Conservation (phyloP, 1,140 invertebrate genomes). For the Magallana angulata region DNA sequence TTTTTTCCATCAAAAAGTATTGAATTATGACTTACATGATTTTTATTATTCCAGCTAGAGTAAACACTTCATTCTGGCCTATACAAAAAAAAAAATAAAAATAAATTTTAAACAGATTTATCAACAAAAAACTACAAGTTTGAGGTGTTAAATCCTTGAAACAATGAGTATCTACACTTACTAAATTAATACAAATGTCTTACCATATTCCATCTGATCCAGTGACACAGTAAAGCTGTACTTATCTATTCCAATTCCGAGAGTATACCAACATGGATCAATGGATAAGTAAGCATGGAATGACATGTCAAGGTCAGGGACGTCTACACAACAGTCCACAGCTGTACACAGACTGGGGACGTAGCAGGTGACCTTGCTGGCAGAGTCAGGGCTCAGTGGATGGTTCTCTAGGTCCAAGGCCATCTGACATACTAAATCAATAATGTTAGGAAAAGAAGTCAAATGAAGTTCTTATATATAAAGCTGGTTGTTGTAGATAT, state of each 20-base stretch:
- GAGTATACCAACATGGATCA: conserved; percentile 48
- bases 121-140: no score
- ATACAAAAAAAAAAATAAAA: no score
- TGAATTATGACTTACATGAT: neutral
- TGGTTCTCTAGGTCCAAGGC: conserved; percentile 28
- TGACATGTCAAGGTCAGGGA: conserved; percentile 32
- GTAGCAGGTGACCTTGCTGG: conserved; percentile 29
- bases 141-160: no score
- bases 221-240: conserved; percentile 48
- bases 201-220: conserved; percentile 41
- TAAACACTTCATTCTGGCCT: neutral
- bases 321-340: conserved; percentile 52
- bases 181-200: neutral
- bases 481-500: no score
- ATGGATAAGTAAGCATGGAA: conserved; percentile 45
- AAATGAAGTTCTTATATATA: no score
- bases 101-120: no score
- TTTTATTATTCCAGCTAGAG: conserved; percentile 15
- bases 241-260: conserved; percentile 55
- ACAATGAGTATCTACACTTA: no score
- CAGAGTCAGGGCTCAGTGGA: neutral
- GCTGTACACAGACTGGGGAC: conserved; percentile 43
- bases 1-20: no score
- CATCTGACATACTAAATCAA: conserved; percentile 36
- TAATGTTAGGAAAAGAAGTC: no score